Evolutionary conservation across 2,113 vertebrate genomes (phyloP).

Genomic region (Engystomops pustulosus): DNA sequence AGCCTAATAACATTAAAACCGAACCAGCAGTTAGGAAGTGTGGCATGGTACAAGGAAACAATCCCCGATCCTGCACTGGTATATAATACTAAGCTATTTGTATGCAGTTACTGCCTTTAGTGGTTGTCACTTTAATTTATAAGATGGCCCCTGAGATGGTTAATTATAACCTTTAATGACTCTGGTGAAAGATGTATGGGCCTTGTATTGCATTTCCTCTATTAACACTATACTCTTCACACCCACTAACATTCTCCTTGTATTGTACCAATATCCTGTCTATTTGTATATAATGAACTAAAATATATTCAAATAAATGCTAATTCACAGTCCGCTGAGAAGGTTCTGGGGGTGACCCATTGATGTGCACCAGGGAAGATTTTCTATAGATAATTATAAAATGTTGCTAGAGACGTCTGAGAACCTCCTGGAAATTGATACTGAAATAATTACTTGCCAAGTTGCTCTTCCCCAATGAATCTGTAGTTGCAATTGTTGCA

Average conservation of each 20-base stretch:
- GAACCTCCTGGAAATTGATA: background rate
- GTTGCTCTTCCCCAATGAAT: background rate
- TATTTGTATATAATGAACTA: background rate
- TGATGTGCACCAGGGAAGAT: background rate
- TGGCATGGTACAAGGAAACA: background rate
- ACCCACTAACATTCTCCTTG: background rate
- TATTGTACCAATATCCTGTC: background rate
- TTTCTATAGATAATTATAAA: background rate
- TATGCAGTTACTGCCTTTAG: background rate
- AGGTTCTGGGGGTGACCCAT: background rate
- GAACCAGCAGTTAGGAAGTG: too few species aligned
- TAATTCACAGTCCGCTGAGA: background rate
- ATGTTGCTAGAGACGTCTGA: background rate
- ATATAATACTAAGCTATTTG: background rate
- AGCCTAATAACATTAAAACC: too few species aligned
- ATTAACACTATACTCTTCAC: background rate
- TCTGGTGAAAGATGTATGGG: background rate
- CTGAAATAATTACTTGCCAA: conserved; percentile 4
- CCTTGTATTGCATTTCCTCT: background rate
- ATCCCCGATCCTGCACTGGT: background rate
- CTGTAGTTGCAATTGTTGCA: background rate
- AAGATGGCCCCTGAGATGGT: background rate
- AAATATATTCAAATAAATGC: background rate
- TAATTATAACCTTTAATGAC: background rate
- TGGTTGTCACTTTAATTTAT: background rate